Percentiles rank a stretch among this genome's conserved stretches.
phyloP scores from a whole-genome alignment of 2,797 vertebrate species.

The Dryobates pubescens region DNA sequence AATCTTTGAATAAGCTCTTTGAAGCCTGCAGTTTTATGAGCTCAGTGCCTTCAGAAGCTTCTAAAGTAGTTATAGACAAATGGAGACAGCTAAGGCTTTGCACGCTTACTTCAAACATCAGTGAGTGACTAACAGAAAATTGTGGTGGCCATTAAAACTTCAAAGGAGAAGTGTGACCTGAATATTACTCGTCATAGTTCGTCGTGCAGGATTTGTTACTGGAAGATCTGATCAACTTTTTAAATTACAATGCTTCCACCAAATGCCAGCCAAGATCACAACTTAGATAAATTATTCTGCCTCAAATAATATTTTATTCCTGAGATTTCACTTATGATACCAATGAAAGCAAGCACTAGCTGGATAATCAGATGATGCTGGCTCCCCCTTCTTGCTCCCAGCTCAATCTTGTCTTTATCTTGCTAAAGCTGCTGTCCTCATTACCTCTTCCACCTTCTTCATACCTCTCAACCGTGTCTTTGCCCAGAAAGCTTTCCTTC shows the following conservation, averaged over 20 bases:
- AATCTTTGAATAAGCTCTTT: slow-evolving; percentile 69
- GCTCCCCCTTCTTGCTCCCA: background rate
- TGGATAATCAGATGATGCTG: background rate
- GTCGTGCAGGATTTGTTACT: background rate
- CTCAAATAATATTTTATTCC: slow-evolving; percentile 16
- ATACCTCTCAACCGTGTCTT: background rate
- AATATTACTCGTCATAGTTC: slow-evolving; percentile 39
- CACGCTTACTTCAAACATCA: slow-evolving; percentile 67
- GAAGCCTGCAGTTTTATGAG: slow-evolving; percentile 73
- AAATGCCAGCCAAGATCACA: slow-evolving; percentile 15
- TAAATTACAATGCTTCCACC: slow-evolving; percentile 14
- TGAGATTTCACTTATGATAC: background rate
- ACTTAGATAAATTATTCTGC: slow-evolving; percentile 5
- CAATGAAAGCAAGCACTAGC: background rate
- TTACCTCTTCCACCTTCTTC: background rate
- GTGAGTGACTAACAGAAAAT: slow-evolving; percentile 66
- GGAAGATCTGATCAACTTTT: slow-evolving; percentile 46
- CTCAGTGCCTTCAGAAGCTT: slow-evolving; percentile 68
- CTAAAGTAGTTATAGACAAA: slow-evolving; percentile 72
- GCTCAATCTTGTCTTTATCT: background rate
- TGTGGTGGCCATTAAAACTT: slow-evolving; percentile 74
- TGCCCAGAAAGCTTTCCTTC: background rate
- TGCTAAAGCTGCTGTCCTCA: background rate
- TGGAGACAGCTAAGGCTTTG: slow-evolving; percentile 61
- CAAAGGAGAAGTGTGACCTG: slow-evolving; percentile 65